phyloP scores from a whole-genome alignment of 1,140 invertebrate genomes.

The Hyles vespertilio region DNA sequence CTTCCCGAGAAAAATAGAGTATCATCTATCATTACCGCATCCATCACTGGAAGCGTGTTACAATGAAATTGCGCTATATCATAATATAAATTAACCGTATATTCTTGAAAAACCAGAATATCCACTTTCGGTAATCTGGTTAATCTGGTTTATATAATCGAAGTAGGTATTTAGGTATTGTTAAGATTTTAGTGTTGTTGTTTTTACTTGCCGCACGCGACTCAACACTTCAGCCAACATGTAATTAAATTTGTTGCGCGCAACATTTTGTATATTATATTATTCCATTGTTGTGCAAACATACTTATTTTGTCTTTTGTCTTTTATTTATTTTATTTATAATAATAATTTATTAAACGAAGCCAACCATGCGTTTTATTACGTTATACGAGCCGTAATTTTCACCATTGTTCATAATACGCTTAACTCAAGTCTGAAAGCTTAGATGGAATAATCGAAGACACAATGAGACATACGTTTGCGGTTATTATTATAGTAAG shows the following conservation, averaged over 20 bases:
- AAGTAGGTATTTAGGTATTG: conserved; percentile 20
- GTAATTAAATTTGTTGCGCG: no score
- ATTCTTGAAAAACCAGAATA: conserved; percentile 58
- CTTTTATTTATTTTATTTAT: no score
- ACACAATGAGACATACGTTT: conserved; percentile 71
- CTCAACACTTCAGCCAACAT: no score
- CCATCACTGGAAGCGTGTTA: conserved; percentile 22
- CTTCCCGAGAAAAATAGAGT: conserved; percentile 52
- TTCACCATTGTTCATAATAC: conserved; percentile 20
- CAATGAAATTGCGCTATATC: conserved; percentile 46
- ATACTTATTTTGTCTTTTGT: no score
- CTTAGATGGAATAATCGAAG: conserved; percentile 70
- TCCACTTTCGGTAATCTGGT: conserved; percentile 46
- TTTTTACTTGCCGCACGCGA: no score
- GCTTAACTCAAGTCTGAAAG: conserved; percentile 63
- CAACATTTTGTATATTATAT: no score
- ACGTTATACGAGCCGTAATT: no score
- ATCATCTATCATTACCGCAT: conserved; percentile 22
- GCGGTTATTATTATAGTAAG: conserved; percentile 71
- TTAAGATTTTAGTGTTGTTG: conserved; percentile 14
- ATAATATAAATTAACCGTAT: conserved; percentile 37
- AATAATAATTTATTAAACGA: no score
- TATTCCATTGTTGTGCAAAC: no score
- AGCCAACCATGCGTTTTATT: no score
- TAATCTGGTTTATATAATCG: conserved; percentile 58